A percentile compares a stretch with the other conserved stretches of the same genome.
phyloP scores from a whole-genome alignment of 2,113 vertebrate species.

The Rhea americana region DNA sequence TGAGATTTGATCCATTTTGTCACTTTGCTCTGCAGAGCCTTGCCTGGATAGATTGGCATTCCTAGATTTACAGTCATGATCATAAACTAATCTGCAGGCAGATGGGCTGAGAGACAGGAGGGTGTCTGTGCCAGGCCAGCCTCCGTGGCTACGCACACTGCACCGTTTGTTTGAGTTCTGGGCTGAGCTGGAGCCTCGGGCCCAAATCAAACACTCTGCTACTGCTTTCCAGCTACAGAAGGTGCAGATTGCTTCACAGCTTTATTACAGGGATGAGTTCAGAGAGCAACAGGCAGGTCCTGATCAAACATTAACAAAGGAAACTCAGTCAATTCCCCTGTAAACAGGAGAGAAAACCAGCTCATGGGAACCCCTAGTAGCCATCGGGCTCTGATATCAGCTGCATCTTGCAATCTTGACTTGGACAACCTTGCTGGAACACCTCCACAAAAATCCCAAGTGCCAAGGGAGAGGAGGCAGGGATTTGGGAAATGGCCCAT shows the following conservation, averaged over 20 bases:
- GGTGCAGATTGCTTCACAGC: neutral
- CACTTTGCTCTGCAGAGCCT: neutral
- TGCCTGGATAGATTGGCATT: neutral
- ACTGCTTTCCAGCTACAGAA: neutral
- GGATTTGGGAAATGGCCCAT: too few species aligned
- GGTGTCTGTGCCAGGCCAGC: accelerated
- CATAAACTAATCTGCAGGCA: conserved; percentile 10
- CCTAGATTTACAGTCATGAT: neutral
- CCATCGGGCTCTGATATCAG: accelerated
- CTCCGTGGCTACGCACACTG: accelerated
- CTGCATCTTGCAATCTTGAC: neutral
- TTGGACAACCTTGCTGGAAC: neutral
- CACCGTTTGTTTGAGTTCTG: conserved; percentile 42
- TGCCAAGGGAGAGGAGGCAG: too few species aligned
- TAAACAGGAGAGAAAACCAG: neutral
- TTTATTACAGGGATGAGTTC: conserved; percentile 38
- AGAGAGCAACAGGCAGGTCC: conserved; percentile 57
- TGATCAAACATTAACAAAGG: conserved; percentile 68
- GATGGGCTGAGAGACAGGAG: neutral
- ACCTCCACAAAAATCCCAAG: neutral
- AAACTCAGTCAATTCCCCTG: neutral
- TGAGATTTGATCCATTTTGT: neutral
- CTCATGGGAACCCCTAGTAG: neutral
- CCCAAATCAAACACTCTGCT: neutral
- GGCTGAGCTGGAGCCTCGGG: neutral